A percentile compares a stretch with the other conserved stretches of the same genome.
Evolutionary conservation across 2,797 vertebrate genomes (phyloP).

Genomic region (Sebastes hubbsi): DNA sequence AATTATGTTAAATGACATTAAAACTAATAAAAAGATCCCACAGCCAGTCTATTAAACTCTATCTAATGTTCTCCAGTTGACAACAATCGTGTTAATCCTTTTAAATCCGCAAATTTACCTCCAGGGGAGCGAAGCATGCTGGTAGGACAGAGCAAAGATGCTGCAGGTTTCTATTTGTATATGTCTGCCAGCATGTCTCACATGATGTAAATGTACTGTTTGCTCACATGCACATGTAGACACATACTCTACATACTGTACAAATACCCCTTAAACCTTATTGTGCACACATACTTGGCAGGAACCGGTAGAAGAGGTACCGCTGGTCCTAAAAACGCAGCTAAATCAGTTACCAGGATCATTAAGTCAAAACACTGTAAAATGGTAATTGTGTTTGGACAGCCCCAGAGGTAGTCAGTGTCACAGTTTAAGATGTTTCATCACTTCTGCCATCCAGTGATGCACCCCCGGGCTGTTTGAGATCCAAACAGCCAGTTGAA

Average conservation of each 20-base stretch:
- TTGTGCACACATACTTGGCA: slow-evolving; percentile 6
- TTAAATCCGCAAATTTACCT: slow-evolving; percentile 1
- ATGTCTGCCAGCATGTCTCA: background rate
- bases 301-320: slow-evolving; percentile 1
- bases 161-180: background rate
- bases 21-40: background rate
- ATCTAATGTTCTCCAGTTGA: background rate
- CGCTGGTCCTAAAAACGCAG: slow-evolving; percentile 2
- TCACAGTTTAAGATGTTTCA: slow-evolving; percentile 50
- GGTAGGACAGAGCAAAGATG: background rate
- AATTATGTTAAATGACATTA: slow-evolving; percentile 12
- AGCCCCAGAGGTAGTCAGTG: slow-evolving; percentile 38
- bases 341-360: slow-evolving; percentile 26
- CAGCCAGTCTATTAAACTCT: background rate
- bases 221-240: background rate
- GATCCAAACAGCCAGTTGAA: slow-evolving; percentile 68
- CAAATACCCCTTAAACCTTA: background rate
- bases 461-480: slow-evolving; percentile 69
- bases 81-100: background rate
- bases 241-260: background rate
- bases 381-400: slow-evolving; percentile 63
- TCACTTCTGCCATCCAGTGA: slow-evolving; percentile 42
- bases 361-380: slow-evolving; percentile 35
- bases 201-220: background rate
- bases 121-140: slow-evolving; percentile 8